Evolutionary conservation across 2,888 invertebrate species (phyloP).

Genomic region (Mythimna ferrago): DNA sequence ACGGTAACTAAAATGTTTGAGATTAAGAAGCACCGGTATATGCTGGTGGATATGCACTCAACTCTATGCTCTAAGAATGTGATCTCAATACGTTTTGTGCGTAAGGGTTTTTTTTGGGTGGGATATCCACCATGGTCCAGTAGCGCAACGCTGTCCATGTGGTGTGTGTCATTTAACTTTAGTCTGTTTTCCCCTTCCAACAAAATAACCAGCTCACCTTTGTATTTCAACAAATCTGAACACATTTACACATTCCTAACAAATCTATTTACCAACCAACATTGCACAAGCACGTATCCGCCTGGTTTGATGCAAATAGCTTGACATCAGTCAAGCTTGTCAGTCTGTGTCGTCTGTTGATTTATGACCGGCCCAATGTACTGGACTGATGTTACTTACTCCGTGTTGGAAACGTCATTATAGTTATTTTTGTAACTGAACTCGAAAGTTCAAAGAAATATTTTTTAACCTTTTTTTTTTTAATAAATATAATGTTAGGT

Average conservation of each 20-base stretch:
- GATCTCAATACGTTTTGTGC: too few species aligned
- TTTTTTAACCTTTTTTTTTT: background rate
- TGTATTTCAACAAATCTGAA: constrained; percentile 6
- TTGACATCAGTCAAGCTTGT: constrained; percentile 54
- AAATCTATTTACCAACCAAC: constrained; percentile 39
- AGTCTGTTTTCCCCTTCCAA: too few species aligned
- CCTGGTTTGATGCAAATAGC: constrained; percentile 61
- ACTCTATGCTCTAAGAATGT: too few species aligned
- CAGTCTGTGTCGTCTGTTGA: constrained; percentile 50
- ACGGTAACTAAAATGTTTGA: too few species aligned
- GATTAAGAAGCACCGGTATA: too few species aligned
- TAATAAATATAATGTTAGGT: too few species aligned
- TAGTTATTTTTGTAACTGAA: constrained; percentile 22
- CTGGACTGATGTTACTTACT: constrained; percentile 15
- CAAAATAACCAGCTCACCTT: background rate
- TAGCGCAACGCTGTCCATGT: too few species aligned
- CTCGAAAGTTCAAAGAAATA: background rate
- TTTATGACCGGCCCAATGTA: constrained; percentile 42
- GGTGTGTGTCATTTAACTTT: too few species aligned
- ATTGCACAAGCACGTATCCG: constrained; percentile 56
- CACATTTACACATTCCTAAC: constrained; percentile 8
- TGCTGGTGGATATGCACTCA: too few species aligned
- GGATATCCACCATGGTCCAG: too few species aligned
- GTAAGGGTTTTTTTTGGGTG: too few species aligned
- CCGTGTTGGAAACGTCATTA: constrained; percentile 22